These are phyloP conservation scores for Scomber japonicus DNA, from an alignment of 2,113 vertebrate genomes.

Conservation along the genomic window DNA sequence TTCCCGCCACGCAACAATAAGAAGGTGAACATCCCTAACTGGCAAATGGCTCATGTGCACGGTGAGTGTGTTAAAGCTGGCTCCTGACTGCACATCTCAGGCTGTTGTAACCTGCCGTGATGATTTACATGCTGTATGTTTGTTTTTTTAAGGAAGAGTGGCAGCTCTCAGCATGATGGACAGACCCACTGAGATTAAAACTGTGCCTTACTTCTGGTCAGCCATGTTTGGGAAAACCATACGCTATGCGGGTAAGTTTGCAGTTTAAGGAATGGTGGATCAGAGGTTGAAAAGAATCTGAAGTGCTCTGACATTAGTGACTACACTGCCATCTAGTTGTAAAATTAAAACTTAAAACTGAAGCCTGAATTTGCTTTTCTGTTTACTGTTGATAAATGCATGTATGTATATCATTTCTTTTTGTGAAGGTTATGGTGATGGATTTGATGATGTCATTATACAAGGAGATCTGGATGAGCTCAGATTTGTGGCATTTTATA, in stretches of 20 bases:
- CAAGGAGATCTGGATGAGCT: slow-evolving; percentile 97
- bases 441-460: slow-evolving; percentile 97
- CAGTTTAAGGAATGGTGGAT: not conserved
- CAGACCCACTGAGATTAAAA: slow-evolving; percentile 90
- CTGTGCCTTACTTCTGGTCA: slow-evolving; percentile 96
- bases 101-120: not conserved
- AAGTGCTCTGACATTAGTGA: slow-evolving; percentile 11
- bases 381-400: slow-evolving; percentile 6
- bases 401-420: not conserved
- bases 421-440: slow-evolving; percentile 93
- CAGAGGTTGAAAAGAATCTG: not conserved
- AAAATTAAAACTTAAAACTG: not conserved
- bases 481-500: slow-evolving; percentile 98
- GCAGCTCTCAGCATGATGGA: slow-evolving; percentile 96
- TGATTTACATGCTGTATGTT: not conserved
- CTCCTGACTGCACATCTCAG: not conserved
- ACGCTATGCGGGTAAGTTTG: slow-evolving; percentile 90
- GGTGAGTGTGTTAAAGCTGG: slow-evolving; percentile 81
- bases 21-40: slow-evolving; percentile 97
- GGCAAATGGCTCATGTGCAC: slow-evolving; percentile 98
- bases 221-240: slow-evolving; percentile 98
- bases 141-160: slow-evolving; percentile 86
- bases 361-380: not conserved
- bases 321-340: slow-evolving; percentile 69
- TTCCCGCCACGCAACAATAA: slow-evolving; percentile 92